Conservation (phyloP, 2,888 invertebrate species). For the Tupiocoris notatus region DNA sequence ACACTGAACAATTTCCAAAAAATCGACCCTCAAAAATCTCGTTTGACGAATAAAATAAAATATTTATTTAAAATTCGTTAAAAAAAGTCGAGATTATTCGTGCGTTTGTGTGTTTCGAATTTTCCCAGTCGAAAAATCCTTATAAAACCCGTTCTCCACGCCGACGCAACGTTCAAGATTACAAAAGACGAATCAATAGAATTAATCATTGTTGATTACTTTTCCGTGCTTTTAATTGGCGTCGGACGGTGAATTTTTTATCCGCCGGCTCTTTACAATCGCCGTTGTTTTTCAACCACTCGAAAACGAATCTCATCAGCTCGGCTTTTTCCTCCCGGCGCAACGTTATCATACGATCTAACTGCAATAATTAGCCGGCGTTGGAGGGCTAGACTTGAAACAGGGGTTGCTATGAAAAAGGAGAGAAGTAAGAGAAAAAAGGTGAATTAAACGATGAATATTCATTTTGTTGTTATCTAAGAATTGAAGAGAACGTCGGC, state of each 20-base stretch:
- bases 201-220: slow-evolving; percentile 4
- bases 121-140: too few species aligned
- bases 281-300: background rate
- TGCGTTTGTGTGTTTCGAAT: too few species aligned
- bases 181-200: background rate
- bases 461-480: slow-evolving; percentile 4
- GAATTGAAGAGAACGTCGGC: background rate
- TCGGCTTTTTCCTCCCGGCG: background rate
- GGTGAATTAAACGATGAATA: background rate
- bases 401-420: background rate
- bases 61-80: too few species aligned
- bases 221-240: slow-evolving; percentile 10
- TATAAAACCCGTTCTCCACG: background rate
- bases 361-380: slow-evolving; percentile 12
- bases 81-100: too few species aligned
- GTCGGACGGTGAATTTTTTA: background rate
- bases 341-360: slow-evolving; percentile 5
- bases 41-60: too few species aligned
- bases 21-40: too few species aligned
- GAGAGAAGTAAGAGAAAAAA: background rate
- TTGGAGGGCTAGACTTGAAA: background rate
- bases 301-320: background rate
- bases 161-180: background rate
- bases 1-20: too few species aligned
- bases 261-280: background rate